A percentile compares a stretch with the other conserved stretches of the same genome.
Evolutionary conservation across 2,113 vertebrate genomes (phyloP).

Genomic region (Myotis brandtii): DNA sequence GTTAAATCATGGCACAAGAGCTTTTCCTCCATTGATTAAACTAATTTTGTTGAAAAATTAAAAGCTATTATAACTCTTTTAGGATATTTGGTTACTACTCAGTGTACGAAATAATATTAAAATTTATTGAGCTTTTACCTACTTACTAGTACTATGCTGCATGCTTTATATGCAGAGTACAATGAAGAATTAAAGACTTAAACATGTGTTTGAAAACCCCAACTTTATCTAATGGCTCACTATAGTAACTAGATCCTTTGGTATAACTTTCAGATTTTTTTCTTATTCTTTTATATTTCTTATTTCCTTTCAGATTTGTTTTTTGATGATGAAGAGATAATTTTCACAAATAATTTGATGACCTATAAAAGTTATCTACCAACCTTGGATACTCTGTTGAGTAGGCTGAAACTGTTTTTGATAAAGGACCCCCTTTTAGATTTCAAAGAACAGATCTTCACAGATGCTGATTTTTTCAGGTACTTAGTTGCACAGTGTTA

Average conservation of each 20-base stretch:
- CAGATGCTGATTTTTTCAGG: constrained; percentile 82
- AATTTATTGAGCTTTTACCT: constrained; percentile 1
- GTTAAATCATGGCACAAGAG: not conserved
- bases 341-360: constrained; percentile 79
- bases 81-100: constrained; percentile 13
- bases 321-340: constrained; percentile 83
- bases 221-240: not conserved
- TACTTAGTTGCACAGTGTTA: constrained; percentile 49
- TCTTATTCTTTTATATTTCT: constrained; percentile 53
- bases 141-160: not conserved
- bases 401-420: constrained; percentile 78
- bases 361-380: constrained; percentile 73
- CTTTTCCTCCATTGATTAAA: not conserved
- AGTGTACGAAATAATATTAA: constrained; percentile 8
- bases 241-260: not conserved
- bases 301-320: constrained; percentile 81
- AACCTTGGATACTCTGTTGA: constrained; percentile 67
- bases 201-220: constrained; percentile 2
- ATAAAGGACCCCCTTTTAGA: constrained; percentile 83
- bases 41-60: constrained; percentile 8
- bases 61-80: not conserved
- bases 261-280: constrained; percentile 53
- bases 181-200: constrained; percentile 39
- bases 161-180: not conserved
- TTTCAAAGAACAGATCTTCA: constrained; percentile 74